Base-by-base conservation (phyloP, 92 coral and sea anemone genomes). In the Porites rus region DNA sequence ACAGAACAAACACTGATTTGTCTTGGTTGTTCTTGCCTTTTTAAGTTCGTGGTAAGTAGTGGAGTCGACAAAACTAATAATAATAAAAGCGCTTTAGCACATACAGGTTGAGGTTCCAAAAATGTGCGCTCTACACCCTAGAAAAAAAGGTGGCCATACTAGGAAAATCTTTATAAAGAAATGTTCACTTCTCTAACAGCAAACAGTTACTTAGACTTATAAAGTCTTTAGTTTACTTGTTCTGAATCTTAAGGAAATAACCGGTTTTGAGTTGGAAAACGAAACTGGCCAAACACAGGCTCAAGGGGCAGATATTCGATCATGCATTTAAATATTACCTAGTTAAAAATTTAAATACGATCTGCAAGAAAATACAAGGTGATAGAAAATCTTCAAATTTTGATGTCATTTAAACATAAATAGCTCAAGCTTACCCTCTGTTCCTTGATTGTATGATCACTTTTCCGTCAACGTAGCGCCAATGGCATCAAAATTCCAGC, bases 171-270 rank as follows among this genome's bases (percentile, higher is more conserved):
- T 38, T 38, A 38, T 73, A 56, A 63, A 80, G 8, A 51, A 52
- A 14, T 83, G 77, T 74, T 51, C 74, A 31, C 63, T 20, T 21
- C 62, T 72, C 46, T 72, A 76, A 82, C 22, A 46, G 72, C 51
- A 83, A 83, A 72, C 71, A 83, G 72, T 83, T 83, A 79, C 68
- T 72, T 60, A n/a, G 50, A 28, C 17, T 64, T 10, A 73, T 62
- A 11, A 11, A 72, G 31, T 64, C 71, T 61, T 72, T 73, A 56
- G 56, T 9, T 31, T n/a, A 25, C 1, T 18, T 10, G 2, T 10
- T 10, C 61, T 10, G 61, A 56, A 56, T 56, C 16, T 14, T 56
- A 10, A 56, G 14, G 2, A 56, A 10, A 56, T 10, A 61, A 78
- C 21, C 28, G 31, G 31, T 3, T 53, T 8, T 4, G 10, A 50